Conservation (phyloP, 2,113 vertebrate genomes). For the Nematolebias whitei region DNA sequence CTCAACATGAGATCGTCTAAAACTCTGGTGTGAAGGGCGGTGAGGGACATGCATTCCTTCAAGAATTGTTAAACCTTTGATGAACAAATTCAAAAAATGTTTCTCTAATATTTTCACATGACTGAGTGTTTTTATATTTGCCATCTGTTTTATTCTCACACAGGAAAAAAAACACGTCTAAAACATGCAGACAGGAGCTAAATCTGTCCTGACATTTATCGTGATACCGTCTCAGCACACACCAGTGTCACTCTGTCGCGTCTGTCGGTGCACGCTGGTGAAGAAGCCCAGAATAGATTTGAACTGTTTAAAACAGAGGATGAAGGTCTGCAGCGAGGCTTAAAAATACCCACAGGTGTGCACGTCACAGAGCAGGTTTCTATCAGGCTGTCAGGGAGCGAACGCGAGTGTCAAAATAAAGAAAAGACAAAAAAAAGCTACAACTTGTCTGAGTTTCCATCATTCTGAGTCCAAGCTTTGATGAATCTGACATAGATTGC, state of each 20-base stretch:
- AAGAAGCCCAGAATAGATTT: conserved; percentile 49
- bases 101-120: neutral
- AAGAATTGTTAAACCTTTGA: too few relatives aligned
- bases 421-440: too few relatives aligned
- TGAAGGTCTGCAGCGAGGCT: conserved; percentile 6
- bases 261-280: conserved; percentile 28
- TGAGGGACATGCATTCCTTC: too few relatives aligned
- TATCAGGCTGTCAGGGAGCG: neutral
- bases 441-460: too few relatives aligned
- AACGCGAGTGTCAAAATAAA: neutral
- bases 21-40: neutral
- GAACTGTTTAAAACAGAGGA: conserved; percentile 33
- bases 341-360: neutral
- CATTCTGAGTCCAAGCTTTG: too few relatives aligned
- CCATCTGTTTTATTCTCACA: conserved; percentile 8
- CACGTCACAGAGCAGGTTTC: neutral
- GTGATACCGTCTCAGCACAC: neutral
- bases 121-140: neutral
- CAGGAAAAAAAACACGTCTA: conserved; percentile 25
- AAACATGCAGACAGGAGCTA: conserved; percentile 17
- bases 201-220: conserved; percentile 1
- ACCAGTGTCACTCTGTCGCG: conserved; percentile 8
- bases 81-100: neutral
- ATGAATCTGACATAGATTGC: too few relatives aligned
- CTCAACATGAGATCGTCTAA: too few relatives aligned